Base-by-base conservation (phyloP, 37 sponge, comb jelly and placozoan species). In the Crambe crambe region DNA sequence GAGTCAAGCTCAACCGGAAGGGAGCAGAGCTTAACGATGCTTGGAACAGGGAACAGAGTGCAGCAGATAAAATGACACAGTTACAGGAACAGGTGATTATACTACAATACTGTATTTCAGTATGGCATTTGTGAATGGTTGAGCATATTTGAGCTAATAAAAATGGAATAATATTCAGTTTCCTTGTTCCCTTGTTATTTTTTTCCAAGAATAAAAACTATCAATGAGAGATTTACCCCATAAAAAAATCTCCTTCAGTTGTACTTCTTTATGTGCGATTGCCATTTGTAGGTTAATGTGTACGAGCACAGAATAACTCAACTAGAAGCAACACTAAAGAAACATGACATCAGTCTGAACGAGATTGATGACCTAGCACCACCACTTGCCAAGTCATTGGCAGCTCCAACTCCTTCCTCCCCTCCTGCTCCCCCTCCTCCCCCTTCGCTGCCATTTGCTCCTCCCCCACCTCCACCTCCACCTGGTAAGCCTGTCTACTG, bases 1-100 rank as follows among this genome's bases (percentile, higher is more conserved):
- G 39, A 73, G 29, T 23, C 27, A 82, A 76, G 66, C 65, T 88
- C 37, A 75, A 88, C 67, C 67, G 69, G 71, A 84, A 75, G 77
- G 70, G 39, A 10, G 34, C 44, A 30, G 84, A 75, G 77, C 69
- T 76, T 15, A 74, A 64, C 40, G 74, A 83, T 42, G 59, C 81
- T 29, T 81, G 81, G 81, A 56, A 56, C 42, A 57, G 72, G 3
- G 62, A 81, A 40, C 76, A 68, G 61, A 70, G 76, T 37, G 35
- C 76, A 6, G 56, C 40, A n/a, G 66, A 75, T 56, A 75, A 42
- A 56, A 42, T 58, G 25, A 3, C 6, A 37, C 70, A 38, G 35
- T 44, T 84, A 20, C 41, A 75, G 31, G 27, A 56, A n/a, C 56
- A 81, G 72, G 72, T 81, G 34, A 32, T 58, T 56, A 51, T 51